Percentiles rank a stretch among this genome's conserved stretches.
These are phyloP conservation scores for Wasmannia auropunctata DNA, from an alignment of 1,140 invertebrate genomes.

Conservation along the genomic window DNA sequence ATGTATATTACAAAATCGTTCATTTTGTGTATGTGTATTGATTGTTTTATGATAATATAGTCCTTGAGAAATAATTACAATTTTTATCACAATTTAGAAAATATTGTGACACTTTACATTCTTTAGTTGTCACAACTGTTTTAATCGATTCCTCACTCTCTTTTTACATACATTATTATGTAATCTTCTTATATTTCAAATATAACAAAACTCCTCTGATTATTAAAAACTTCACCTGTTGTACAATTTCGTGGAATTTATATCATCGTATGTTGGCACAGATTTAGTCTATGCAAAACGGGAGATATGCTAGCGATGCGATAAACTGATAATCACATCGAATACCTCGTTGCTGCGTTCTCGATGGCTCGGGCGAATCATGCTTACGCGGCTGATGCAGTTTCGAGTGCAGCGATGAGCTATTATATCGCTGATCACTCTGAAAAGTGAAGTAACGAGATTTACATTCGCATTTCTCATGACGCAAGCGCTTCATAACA, in stretches of 20 bases:
- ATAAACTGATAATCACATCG: slow-evolving; percentile 47
- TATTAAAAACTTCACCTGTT: not conserved
- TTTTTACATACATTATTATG: not conserved
- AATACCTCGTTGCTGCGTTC: slow-evolving; percentile 31
- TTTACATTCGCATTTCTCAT: slow-evolving; percentile 41
- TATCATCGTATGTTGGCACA: not conserved
- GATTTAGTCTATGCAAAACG: slow-evolving; percentile 22
- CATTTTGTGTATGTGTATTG: no score
- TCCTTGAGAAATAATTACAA: not conserved
- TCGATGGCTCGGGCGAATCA: slow-evolving; percentile 35
- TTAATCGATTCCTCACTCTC: not conserved
- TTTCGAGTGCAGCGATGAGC: slow-evolving; percentile 44
- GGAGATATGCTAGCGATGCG: slow-evolving; percentile 49
- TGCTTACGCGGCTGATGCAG: slow-evolving; percentile 50
- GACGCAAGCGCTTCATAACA: slow-evolving; percentile 26
- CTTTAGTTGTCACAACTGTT: not conserved
- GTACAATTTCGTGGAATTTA: not conserved
- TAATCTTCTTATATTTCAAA: not conserved
- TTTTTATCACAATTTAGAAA: not conserved
- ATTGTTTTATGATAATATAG: not conserved
- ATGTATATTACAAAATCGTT: no score
- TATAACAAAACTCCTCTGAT: not conserved
- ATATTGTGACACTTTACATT: not conserved
- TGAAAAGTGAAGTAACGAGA: slow-evolving; percentile 50
- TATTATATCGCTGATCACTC: slow-evolving; percentile 38